Conservation (phyloP, 1,140 invertebrate species). For the Drosophila kanapiae region DNA sequence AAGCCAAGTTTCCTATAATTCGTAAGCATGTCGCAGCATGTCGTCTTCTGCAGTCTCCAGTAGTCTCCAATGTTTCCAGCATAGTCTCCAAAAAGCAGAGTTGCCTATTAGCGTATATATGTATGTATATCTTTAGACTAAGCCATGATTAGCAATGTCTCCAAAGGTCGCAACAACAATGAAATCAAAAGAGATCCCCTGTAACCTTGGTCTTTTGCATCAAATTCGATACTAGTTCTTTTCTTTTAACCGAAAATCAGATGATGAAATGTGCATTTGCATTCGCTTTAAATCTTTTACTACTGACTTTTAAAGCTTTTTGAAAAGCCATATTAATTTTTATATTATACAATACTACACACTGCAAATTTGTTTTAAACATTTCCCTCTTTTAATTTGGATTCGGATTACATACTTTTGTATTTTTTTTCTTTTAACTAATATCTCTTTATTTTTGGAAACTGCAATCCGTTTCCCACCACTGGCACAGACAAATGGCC, state of each 20-base stretch:
- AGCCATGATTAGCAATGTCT: conserved; percentile 39
- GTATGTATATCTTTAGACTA: conserved; percentile 47
- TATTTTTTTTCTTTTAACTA: conserved; percentile 29
- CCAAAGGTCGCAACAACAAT: conserved; percentile 13
- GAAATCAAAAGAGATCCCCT: conserved; percentile 4
- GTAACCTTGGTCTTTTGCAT: conserved; percentile 22
- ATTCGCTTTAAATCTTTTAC: conserved; percentile 57
- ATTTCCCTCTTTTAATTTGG: conserved; percentile 41
- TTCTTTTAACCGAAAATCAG: conserved; percentile 9
- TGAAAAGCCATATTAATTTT: conserved; percentile 78
- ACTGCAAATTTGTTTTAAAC: conserved; percentile 45
- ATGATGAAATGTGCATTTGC: conserved; percentile 40
- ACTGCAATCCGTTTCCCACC: conserved; percentile 8
- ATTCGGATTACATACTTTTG: conserved; percentile 47
- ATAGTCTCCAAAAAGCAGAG: conserved; percentile 15
- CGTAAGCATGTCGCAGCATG: conserved; percentile 36
- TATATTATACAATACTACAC: conserved; percentile 27
- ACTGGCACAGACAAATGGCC: conserved; percentile 23
- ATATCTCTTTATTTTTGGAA: conserved; percentile 14
- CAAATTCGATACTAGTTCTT: conserved; percentile 18
- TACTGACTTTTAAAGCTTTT: conserved; percentile 80
- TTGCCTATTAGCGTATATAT: conserved; percentile 32
- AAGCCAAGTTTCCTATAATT: conserved; percentile 61
- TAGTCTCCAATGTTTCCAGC: conserved; percentile 53
- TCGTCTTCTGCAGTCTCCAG: conserved; percentile 9